Conservation (phyloP, 2,113 vertebrate genomes). For the Arvicanthis niloticus region DNA sequence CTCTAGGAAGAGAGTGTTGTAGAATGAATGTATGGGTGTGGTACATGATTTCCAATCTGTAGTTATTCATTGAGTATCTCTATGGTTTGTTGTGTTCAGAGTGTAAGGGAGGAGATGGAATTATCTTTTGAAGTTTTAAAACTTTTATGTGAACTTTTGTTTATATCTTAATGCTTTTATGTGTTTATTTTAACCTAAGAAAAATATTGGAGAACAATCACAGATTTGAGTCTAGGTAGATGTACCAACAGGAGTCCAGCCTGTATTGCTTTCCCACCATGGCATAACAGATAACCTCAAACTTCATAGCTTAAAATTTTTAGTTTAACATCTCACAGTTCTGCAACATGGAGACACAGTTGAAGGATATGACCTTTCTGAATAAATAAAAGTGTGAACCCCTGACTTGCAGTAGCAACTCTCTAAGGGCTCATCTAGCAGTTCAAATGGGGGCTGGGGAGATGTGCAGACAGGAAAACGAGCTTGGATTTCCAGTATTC, state of each 20-base stretch:
- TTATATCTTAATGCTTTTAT: not conserved
- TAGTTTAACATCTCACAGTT: not conserved
- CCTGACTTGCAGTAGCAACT: not conserved
- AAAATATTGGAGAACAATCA: not conserved
- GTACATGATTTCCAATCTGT: not conserved
- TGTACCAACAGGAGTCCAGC: not conserved
- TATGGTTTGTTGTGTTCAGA: not conserved
- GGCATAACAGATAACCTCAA: not conserved
- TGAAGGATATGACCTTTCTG: not conserved
- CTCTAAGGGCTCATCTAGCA: not conserved
- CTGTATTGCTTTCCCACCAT: not conserved
- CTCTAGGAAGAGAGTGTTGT: not conserved
- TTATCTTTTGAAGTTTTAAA: constrained; percentile 7
- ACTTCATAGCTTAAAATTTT: not conserved
- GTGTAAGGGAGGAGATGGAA: not conserved
- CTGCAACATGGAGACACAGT: not conserved
- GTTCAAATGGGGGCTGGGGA: not conserved
- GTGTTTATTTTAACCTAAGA: not conserved
- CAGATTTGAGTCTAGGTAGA: not conserved
- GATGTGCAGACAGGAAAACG: not conserved
- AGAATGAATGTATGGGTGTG: not conserved
- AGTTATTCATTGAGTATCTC: not conserved
- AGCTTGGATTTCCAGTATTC: not conserved
- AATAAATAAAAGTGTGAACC: not conserved
- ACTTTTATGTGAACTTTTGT: not conserved